Percentiles rank a stretch among this genome's conserved stretches.
Evolutionary conservation across 2,113 vertebrate genomes (phyloP).

Genomic region (Calcarius ornatus): DNA sequence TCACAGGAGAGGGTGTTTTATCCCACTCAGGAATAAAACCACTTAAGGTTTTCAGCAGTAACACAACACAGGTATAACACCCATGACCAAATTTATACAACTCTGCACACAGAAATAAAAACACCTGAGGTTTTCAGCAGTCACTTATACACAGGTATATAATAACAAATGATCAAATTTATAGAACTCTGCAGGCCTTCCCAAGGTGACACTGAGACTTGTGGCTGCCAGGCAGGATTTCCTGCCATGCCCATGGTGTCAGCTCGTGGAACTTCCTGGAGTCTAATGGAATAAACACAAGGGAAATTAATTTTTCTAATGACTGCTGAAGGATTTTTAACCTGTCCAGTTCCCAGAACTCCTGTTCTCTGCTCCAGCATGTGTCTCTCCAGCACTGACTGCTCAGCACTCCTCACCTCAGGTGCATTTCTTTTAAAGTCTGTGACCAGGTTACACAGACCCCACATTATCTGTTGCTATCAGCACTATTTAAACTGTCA

Average conservation of each 20-base stretch:
- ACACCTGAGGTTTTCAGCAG: neutral
- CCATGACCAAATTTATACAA: neutral
- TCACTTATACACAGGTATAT: neutral
- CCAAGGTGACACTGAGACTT: neutral
- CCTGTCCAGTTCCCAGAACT: neutral
- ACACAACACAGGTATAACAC: neutral
- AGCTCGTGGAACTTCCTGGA: neutral
- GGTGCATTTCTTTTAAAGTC: neutral
- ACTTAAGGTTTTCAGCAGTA: neutral
- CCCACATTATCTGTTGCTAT: neutral
- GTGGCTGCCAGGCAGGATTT: neutral
- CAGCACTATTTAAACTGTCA: neutral
- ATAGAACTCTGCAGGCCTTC: neutral
- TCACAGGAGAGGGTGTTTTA: neutral
- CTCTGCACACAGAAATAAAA: neutral
- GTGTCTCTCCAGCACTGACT: neutral
- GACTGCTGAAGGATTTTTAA: neutral
- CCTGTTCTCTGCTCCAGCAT: neutral
- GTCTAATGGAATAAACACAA: neutral
- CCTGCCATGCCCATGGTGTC: neutral
- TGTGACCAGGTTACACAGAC: no score
- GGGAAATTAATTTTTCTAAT: neutral
- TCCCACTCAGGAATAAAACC: neutral
- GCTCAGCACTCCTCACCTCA: neutral
- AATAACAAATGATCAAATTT: neutral